These are phyloP conservation scores for Andrena praecox DNA, from an alignment of 2,888 invertebrate genomes.

Conservation along the genomic window DNA sequence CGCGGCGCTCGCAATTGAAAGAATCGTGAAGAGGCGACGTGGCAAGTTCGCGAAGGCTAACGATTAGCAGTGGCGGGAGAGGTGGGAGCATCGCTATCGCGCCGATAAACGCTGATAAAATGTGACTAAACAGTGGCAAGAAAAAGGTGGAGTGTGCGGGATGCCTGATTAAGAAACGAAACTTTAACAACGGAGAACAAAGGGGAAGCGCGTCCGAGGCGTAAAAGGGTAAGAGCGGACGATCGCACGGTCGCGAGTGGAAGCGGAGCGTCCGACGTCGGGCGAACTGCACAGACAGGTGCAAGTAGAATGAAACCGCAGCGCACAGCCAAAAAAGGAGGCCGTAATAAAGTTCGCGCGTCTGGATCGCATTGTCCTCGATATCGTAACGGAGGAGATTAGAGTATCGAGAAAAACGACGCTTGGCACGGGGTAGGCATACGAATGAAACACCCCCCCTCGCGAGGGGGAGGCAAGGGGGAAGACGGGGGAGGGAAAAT, in stretches of 20 bases:
- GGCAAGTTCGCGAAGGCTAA: neutral
- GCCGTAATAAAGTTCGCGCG: conserved; percentile 45
- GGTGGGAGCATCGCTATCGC: neutral
- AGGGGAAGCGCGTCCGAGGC: neutral
- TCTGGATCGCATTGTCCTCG: conserved; percentile 38
- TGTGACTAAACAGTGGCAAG: neutral
- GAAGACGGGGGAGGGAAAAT: neutral
- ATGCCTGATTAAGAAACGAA: neutral
- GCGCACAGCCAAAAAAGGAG: conserved; percentile 43
- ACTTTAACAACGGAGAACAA: neutral
- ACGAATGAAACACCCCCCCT: conserved; percentile 4
- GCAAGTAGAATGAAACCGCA: conserved; percentile 36
- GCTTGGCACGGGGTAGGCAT: conserved; percentile 39
- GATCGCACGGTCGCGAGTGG: conserved; percentile 24
- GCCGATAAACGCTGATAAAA: neutral
- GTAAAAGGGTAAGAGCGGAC: neutral
- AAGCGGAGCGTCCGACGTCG: conserved; percentile 42
- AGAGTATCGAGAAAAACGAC: conserved; percentile 45
- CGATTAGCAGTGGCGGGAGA: neutral
- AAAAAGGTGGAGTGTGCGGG: neutral
- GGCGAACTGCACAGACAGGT: conserved; percentile 35
- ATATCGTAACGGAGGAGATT: conserved; percentile 33
- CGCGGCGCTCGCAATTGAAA: neutral
- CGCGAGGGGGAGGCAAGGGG: neutral
- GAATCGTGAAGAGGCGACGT: neutral